phyloP scores from a whole-genome alignment of 2,113 vertebrate genomes.

The Gallinago undulata region DNA sequence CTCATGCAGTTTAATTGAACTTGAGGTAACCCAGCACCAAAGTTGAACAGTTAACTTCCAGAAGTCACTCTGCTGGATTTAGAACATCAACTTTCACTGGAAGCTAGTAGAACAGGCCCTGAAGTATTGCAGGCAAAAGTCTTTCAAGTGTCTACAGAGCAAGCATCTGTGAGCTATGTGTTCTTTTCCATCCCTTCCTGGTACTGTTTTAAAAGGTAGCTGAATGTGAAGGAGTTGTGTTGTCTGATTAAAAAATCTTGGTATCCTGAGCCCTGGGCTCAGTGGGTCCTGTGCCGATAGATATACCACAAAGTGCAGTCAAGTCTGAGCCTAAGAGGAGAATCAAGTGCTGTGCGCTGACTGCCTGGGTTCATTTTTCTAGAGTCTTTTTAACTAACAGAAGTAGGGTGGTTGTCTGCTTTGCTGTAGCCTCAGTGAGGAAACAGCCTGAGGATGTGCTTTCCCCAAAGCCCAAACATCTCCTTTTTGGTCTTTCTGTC shows the following conservation, averaged over 20 bases:
- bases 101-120: neutral
- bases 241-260: neutral
- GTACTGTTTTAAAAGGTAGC: neutral
- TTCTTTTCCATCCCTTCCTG: neutral
- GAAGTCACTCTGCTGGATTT: neutral
- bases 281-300: neutral
- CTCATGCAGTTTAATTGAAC: neutral
- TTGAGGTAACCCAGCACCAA: neutral
- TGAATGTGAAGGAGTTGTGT: neutral
- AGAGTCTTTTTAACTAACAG: neutral
- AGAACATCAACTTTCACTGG: neutral
- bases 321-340: neutral
- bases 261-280: neutral
- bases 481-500: neutral
- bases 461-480: neutral
- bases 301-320: rapidly evolving
- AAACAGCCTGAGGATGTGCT: neutral
- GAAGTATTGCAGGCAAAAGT: neutral
- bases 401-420: neutral
- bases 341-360: neutral
- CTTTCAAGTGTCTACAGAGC: neutral
- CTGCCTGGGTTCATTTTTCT: neutral
- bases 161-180: neutral
- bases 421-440: conserved; percentile 16
- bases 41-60: neutral